Conservation (phyloP, 2,888 invertebrate species). For the Sussaba pulchella region DNA sequence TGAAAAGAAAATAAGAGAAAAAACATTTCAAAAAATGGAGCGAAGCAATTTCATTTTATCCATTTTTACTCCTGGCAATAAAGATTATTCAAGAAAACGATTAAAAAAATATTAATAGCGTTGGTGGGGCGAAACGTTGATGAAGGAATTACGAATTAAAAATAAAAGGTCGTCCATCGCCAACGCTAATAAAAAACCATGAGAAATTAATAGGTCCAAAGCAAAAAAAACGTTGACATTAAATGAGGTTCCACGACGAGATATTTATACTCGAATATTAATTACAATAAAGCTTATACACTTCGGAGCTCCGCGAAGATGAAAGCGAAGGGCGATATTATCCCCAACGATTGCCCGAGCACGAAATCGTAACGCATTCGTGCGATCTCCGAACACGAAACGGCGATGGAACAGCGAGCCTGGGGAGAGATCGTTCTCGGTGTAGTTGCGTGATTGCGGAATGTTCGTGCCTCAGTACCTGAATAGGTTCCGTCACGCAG, state of each 20-base stretch:
- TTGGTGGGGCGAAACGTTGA: too few relatives aligned
- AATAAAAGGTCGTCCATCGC: too few relatives aligned
- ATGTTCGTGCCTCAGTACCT: constrained; percentile 72
- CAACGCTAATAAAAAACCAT: too few relatives aligned
- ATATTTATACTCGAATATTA: constrained; percentile 60
- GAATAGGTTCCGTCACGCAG: constrained; percentile 69
- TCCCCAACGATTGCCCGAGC: constrained; percentile 50
- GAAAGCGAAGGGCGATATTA: constrained; percentile 61
- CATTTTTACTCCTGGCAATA: background rate
- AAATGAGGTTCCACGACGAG: constrained; percentile 32
- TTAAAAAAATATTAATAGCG: constrained; percentile 37
- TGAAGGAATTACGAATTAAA: too few relatives aligned
- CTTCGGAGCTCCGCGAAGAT: constrained; percentile 20
- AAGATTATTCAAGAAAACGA: constrained; percentile 18
- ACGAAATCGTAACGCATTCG: constrained; percentile 49
- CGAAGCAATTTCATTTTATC: background rate
- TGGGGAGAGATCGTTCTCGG: constrained; percentile 50
- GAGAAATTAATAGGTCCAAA: too few relatives aligned
- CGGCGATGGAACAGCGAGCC: constrained; percentile 59
- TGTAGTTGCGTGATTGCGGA: constrained; percentile 72
- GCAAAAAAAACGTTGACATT: too few relatives aligned
- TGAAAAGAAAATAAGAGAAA: too few relatives aligned
- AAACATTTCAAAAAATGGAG: too few relatives aligned
- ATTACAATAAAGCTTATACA: constrained; percentile 38
- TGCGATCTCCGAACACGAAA: constrained; percentile 62